Evolutionary conservation across 2,113 vertebrate species (phyloP).

Genomic region (Fulmarus glacialis): DNA sequence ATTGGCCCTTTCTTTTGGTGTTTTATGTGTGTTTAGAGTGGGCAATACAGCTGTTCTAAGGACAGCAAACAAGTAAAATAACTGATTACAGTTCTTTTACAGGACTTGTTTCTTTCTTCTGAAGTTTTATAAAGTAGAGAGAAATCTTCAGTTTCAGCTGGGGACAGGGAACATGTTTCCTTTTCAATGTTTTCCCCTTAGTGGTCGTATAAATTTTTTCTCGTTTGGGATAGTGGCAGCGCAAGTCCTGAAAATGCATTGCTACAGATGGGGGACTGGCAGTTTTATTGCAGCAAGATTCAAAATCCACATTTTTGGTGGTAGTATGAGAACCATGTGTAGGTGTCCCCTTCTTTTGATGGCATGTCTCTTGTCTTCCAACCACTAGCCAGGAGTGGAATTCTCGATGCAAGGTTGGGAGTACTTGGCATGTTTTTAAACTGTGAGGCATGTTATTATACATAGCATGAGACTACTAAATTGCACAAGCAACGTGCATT

Average conservation of each 20-base stretch:
- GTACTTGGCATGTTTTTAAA: neutral
- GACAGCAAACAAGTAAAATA: neutral
- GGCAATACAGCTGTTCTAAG: neutral
- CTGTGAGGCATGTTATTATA: neutral
- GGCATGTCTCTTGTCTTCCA: neutral
- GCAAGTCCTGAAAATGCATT: neutral
- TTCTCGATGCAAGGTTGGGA: neutral
- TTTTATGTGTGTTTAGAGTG: neutral
- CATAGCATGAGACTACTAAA: neutral
- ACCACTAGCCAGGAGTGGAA: neutral
- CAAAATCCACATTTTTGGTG: neutral
- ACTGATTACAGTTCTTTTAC: neutral
- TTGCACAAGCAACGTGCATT: neutral
- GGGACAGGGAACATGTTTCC: neutral
- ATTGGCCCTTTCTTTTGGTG: neutral
- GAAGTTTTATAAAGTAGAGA: neutral
- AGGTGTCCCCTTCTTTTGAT: neutral
- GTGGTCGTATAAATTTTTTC: neutral
- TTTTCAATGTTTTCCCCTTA: neutral
- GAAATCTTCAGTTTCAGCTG: neutral
- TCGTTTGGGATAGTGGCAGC: neutral
- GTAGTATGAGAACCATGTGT: neutral
- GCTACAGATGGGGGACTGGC: neutral
- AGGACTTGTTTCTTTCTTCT: neutral
- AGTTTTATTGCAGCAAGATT: neutral